Evolutionary conservation across 2,797 vertebrate genomes (phyloP).

Genomic region (Iguana delicatissima): DNA sequence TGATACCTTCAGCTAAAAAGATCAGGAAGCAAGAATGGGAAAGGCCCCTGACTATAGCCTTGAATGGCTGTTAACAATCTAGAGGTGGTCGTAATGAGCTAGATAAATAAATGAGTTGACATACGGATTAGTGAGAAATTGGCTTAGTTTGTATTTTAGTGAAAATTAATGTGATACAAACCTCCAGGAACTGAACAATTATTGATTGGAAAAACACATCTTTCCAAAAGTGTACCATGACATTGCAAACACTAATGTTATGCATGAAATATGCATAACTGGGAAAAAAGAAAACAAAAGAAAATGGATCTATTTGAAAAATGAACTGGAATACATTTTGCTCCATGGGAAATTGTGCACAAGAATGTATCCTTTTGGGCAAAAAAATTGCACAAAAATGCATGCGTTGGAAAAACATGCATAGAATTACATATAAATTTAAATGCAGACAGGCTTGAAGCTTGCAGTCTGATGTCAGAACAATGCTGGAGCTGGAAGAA

Average conservation of each 20-base stretch:
- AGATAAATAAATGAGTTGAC: background rate
- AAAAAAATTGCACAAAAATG: too few species aligned
- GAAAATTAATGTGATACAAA: background rate
- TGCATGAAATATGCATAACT: background rate
- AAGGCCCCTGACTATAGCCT: background rate
- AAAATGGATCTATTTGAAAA: background rate
- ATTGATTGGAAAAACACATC: background rate
- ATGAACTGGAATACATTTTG: too few species aligned
- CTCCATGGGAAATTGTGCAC: too few species aligned
- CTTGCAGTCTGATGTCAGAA: too few species aligned
- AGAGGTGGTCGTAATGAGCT: background rate
- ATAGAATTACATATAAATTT: too few species aligned
- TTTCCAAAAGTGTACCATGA: background rate
- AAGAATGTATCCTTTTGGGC: too few species aligned
- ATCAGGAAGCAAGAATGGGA: background rate
- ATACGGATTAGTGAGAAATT: too few species aligned
- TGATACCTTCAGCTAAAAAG: background rate
- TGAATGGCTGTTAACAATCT: background rate
- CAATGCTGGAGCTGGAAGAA: too few species aligned
- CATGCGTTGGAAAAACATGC: too few species aligned
- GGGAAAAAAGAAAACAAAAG: background rate
- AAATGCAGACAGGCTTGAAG: too few species aligned
- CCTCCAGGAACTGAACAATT: background rate
- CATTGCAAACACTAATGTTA: background rate
- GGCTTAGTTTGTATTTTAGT: background rate